Base-by-base conservation (phyloP, 2,888 invertebrate genomes). In the Chalcis sispes region DNA sequence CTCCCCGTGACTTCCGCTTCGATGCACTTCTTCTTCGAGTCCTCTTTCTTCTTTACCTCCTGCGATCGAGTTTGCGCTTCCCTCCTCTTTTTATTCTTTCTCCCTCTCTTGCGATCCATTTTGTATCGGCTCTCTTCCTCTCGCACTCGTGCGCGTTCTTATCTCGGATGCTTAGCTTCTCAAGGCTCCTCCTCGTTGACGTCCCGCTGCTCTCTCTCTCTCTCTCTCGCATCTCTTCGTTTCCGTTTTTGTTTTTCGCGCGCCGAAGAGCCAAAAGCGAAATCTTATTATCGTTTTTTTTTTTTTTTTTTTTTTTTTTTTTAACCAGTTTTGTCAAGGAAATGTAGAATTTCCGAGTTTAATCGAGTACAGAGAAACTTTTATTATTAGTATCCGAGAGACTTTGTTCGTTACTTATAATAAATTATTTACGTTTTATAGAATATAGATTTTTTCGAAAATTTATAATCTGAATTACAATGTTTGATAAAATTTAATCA, bases 1-100 rank as follows among this genome's bases (percentile, higher is more conserved):
- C 64, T 56, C 42, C 40, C 64, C 3, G 29, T 18, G 29, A 64
- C 69, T 77, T 77, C 52, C 72, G 73, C 18, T 61, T 32, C 77
- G 32, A 13, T n/a, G 20, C 52, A 50, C 65, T 42, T 23, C 18
- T 27, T 40, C 40, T 15, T 23, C 4, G 50, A 7, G 29, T 65
- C 23, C 20, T 50, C n/a, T n/a, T 36, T 10, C 36, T 36, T 36
- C 50, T 42, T 7, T 7, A 36, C 25, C 5, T 36, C 36, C 1
- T 18, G 1, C 36, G 3, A 20, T 66, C 27, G 7, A 40, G 5
- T 4, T 46, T n/a, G 15, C 3, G 4, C 46, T 46, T 46, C n/a
- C 46, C 13, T 46, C 46, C 13, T 46, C 46, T 46, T 46, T 15
- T 15, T n/a, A 5, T 46, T 46, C n/a, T 50, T n/a, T 75, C 69